Evolutionary conservation across 2,113 vertebrate species (phyloP).

Genomic region (Atractosteus spatula): DNA sequence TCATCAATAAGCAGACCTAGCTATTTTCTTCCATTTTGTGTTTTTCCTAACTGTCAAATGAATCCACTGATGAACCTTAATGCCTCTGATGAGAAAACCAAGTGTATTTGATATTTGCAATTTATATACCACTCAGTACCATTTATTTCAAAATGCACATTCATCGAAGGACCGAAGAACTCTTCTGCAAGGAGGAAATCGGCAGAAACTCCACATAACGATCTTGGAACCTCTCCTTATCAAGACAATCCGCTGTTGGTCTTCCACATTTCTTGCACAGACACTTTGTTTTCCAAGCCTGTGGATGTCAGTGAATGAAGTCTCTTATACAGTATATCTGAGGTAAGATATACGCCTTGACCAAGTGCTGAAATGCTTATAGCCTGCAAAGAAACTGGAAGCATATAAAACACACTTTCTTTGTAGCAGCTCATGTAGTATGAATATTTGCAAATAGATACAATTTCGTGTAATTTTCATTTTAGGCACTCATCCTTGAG

Average conservation of each 20-base stretch:
- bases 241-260: not conserved
- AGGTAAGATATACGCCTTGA: too few relatives aligned
- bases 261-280: not conserved
- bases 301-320: conserved; percentile 14
- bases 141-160: conserved; percentile 15
- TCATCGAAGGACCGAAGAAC: not conserved
- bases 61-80: not conserved
- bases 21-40: conserved; percentile 13
- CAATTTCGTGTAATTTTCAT: too few relatives aligned
- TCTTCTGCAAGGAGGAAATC: not conserved
- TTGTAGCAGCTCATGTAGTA: too few relatives aligned
- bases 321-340: not conserved
- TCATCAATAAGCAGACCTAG: not conserved
- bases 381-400: too few relatives aligned
- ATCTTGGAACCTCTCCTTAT: too few relatives aligned
- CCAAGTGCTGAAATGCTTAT: too few relatives aligned
- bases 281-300: conserved; percentile 12
- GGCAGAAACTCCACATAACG: not conserved
- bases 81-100: conserved; percentile 16
- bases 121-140: conserved; percentile 30
- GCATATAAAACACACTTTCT: too few relatives aligned
- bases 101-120: conserved; percentile 29
- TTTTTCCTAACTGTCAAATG: not conserved
- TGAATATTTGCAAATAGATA: too few relatives aligned
- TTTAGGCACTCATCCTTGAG: too few relatives aligned